Conservation (phyloP, 2,113 vertebrate species). For the Ardeotis arabs region DNA sequence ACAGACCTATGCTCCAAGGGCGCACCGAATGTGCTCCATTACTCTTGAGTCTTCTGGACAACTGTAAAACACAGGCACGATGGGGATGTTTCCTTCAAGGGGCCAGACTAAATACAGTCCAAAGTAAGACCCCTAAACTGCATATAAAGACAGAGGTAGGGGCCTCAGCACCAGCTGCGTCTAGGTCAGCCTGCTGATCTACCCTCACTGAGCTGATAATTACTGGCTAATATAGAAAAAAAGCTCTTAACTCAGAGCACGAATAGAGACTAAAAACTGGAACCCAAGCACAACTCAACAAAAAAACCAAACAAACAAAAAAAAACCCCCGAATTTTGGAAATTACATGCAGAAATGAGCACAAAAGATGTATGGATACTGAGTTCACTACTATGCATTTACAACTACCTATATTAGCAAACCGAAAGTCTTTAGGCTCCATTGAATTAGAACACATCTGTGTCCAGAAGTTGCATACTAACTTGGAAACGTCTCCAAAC, state of each 20-base stretch:
- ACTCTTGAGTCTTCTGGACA: not conserved
- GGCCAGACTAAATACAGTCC: not conserved
- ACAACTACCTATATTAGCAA: not conserved
- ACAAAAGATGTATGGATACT: not conserved
- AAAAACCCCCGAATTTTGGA: not conserved
- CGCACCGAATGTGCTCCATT: not conserved
- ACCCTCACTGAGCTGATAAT: not conserved
- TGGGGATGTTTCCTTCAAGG: not conserved
- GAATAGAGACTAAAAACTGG: not conserved
- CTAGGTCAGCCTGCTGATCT: not conserved
- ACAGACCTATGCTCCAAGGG: not conserved
- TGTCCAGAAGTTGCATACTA: not conserved
- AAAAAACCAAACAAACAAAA: not conserved
- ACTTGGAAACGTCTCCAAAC: not conserved
- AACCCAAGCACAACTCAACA: fast-evolving
- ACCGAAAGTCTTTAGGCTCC: not conserved
- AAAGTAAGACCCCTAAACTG: not conserved
- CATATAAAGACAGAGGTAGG: not conserved
- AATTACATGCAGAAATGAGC: not conserved
- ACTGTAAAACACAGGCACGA: not conserved
- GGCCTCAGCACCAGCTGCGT: not conserved
- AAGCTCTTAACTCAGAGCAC: not conserved
- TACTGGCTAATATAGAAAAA: not conserved
- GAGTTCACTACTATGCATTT: not conserved
- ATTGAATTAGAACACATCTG: not conserved